phyloP scores from a whole-genome alignment of 35 echinoderm and acorn worm species.

The Strongylocentrotus purpuratus region DNA sequence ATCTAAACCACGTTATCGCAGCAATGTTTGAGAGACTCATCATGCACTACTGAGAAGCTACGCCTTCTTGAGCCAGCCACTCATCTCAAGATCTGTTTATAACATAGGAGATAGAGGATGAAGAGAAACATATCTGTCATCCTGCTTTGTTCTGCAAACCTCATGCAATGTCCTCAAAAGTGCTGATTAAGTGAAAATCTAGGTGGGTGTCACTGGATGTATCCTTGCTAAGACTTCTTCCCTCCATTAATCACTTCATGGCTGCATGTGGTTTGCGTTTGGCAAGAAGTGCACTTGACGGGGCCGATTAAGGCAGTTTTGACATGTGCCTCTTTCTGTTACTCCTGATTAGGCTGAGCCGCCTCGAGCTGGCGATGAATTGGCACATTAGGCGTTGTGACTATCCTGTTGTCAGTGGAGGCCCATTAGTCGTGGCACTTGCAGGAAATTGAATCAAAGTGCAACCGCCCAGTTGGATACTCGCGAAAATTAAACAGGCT shows the following conservation, averaged over 20 bases:
- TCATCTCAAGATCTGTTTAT: not conserved
- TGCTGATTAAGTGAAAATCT: conserved; percentile 48
- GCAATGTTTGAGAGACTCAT: not conserved
- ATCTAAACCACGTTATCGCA: not conserved
- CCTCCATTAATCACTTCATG: not conserved
- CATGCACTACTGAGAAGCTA: not conserved
- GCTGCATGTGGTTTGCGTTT: conserved; percentile 31
- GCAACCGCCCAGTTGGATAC: conserved; percentile 31
- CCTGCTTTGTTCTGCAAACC: not conserved
- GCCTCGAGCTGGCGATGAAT: conserved; percentile 5
- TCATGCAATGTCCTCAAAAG: conserved; percentile 16
- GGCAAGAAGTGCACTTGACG: conserved; percentile 45
- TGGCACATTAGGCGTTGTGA: conserved; percentile 35
- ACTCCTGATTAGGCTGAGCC: conserved; percentile 19
- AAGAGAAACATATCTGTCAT: not conserved
- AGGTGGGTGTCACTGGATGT: not conserved
- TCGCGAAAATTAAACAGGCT: not conserved
- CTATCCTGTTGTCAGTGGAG: conserved; percentile 15
- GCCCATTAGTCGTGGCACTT: conserved; percentile 6
- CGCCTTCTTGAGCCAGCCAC: not conserved
- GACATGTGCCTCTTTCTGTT: conserved; percentile 39
- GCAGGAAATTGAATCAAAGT: conserved; percentile 56
- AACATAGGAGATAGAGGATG: not conserved
- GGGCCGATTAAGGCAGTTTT: conserved; percentile 26
- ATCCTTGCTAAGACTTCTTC: not conserved